Evolutionary conservation across 1,140 invertebrate genomes (phyloP), one percentile per base, ranked within the genome.

Genomic region (Pygmarrhopalites habei): DNA sequence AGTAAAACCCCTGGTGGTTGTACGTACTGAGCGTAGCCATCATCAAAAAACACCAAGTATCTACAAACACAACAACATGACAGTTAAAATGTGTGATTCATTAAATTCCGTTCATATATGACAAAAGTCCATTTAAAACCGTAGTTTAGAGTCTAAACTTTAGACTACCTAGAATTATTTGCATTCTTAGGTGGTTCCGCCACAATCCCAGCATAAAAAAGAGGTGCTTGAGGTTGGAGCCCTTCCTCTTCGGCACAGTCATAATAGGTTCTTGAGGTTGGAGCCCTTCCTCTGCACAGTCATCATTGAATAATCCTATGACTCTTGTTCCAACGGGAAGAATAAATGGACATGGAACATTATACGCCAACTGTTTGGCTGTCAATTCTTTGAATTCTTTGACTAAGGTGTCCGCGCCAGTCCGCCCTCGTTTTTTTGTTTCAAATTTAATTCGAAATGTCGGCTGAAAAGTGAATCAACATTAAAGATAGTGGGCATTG

Each of bases 21-120:
- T 0, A 88, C 86, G 76, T 97, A 97, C 70, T 94, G 55, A 89
- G 90, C 89, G 76, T 92, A 94, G 2, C 93, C 92, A 76, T 95
- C 91, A 77, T 97, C 94, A 77, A 95, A 97, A 74, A 97, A 97
- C 55, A 97, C 82, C n/a, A 97, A 77, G 73, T 95, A 95, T 85
- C 51, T 55, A 21, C 21, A 23, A 49, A 15, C 15, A 49, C 10
- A 10, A 15, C 46, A 23, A 19, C 15, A 49, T 10, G 15, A n/a
- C 46, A 49, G 46, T 49, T 49, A 23, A 49, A 10, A n/a, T n/a
- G 7, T 49, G 21, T 49, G 46, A 23, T 14, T 10, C 46, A 49
- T 10, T 12, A 7, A 23, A 49, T 12, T 49, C 12, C 7, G 14
- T 14, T 49, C 23, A 49, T 7, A 49, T 49, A 49, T 14, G 7